Percentiles rank a stretch among this genome's conserved stretches.
Evolutionary conservation across 2,888 invertebrate genomes (phyloP).

Genomic region (Sphecodes monilicornis): DNA sequence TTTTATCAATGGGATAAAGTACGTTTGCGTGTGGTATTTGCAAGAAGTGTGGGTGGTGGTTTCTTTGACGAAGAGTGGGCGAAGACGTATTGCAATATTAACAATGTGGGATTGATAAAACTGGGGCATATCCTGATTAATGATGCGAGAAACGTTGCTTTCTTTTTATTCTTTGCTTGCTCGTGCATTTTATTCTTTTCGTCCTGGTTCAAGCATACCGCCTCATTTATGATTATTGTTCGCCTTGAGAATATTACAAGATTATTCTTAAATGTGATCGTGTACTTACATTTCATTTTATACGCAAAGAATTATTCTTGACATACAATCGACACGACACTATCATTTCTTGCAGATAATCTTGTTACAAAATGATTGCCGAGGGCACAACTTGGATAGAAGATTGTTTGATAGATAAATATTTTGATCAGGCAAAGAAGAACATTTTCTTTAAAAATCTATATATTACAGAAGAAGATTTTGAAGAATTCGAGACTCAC

Average conservation of each 20-base stretch:
- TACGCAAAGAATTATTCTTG: no score
- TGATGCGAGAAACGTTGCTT: background rate
- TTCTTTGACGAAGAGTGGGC: slow-evolving; percentile 11
- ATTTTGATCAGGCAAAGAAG: no score
- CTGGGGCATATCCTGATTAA: slow-evolving; percentile 24
- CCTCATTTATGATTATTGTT: background rate
- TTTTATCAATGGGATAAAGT: background rate
- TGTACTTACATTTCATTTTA: no score
- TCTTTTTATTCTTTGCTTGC: slow-evolving; percentile 8
- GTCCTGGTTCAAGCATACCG: background rate
- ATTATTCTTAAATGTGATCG: background rate
- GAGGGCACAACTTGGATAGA: no score
- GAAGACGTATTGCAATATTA: slow-evolving; percentile 16
- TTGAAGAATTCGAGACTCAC: no score
- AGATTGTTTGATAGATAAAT: no score
- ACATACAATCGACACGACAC: no score
- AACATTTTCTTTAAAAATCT: no score
- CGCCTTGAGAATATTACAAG: background rate
- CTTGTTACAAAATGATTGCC: no score
- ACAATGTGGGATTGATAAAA: slow-evolving; percentile 20
- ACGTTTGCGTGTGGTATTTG: background rate
- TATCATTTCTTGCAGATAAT: no score
- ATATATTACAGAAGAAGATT: no score
- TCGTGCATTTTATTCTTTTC: background rate
- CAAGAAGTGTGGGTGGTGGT: background rate